Percentiles rank a stretch among this genome's conserved stretches.
These are phyloP conservation scores for Ormia ochracea DNA, from an alignment of 2,888 invertebrate genomes.

Conservation along the genomic window DNA sequence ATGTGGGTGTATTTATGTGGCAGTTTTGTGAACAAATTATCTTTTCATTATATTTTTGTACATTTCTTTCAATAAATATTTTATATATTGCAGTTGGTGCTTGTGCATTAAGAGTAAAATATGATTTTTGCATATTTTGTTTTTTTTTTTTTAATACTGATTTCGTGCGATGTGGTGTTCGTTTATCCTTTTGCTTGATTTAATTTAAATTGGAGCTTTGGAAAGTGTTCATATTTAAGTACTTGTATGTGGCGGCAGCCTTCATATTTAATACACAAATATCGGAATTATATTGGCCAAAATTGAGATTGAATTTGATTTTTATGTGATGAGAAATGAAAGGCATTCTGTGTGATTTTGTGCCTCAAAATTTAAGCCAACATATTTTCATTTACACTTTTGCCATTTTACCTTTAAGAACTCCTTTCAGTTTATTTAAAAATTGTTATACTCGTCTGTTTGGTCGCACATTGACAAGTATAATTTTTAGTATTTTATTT, in stretches of 20 bases:
- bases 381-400: neutral
- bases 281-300: neutral
- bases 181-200: constrained; percentile 23
- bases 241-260: neutral
- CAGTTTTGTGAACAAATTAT: constrained; percentile 18
- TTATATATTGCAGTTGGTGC: constrained; percentile 21
- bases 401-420: neutral
- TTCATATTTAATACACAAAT: neutral
- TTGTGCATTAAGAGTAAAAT: neutral
- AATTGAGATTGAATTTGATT: neutral
- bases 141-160: constrained; percentile 2
- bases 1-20: neutral
- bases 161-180: neutral
- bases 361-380: neutral
- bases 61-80: constrained; percentile 7
- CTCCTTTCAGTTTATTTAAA: constrained; percentile 32
- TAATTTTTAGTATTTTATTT: no score
- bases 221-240: neutral
- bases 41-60: constrained; percentile 6
- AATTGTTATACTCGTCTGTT: no score
- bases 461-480: no score
- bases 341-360: neutral
- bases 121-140: constrained; percentile 1
- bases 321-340: neutral
- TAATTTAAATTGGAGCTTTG: constrained; percentile 9